A percentile compares a stretch with the other conserved stretches of the same genome.
These are phyloP conservation scores for Gymnoscelis rufifasciata DNA, from an alignment of 2,888 invertebrate species.

Conservation along the genomic window DNA sequence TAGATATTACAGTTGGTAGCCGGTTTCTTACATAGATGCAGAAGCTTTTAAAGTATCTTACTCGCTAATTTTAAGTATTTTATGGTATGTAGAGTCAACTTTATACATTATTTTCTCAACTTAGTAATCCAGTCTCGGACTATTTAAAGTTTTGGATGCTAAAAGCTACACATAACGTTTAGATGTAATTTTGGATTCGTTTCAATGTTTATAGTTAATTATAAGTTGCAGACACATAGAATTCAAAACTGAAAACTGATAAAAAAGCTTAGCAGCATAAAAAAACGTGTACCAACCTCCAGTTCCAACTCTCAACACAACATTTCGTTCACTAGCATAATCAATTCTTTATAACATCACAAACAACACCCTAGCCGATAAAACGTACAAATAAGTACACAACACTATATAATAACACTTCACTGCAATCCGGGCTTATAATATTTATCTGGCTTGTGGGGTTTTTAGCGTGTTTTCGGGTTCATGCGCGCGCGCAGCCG, in stretches of 20 bases:
- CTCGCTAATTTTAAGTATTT: no score
- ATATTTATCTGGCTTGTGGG: slow-evolving; percentile 36
- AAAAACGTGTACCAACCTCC: slow-evolving; percentile 60
- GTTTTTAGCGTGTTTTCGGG: slow-evolving; percentile 24
- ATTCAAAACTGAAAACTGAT: slow-evolving; percentile 1
- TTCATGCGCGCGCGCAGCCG: slow-evolving; percentile 45
- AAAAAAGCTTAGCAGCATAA: slow-evolving; percentile 18
- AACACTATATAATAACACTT: slow-evolving; percentile 39
- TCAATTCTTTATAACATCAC: slow-evolving; percentile 51
- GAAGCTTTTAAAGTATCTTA: no score
- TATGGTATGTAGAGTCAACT: no score
- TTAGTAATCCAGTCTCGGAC: no score
- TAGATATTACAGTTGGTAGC: no score
- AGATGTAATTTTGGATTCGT: no score
- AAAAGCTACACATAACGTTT: no score
- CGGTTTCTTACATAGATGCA: neutral
- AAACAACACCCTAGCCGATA: slow-evolving; percentile 29
- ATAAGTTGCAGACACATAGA: no score
- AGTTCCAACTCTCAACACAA: slow-evolving; percentile 54
- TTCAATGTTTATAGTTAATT: no score
- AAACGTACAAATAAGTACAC: slow-evolving; percentile 21
- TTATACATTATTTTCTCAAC: no score
- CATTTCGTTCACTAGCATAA: slow-evolving; percentile 56
- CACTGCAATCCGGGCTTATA: slow-evolving; percentile 70
- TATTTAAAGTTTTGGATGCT: no score